Conservation (phyloP, 1,140 invertebrate genomes). For the Pararge aegeria region DNA sequence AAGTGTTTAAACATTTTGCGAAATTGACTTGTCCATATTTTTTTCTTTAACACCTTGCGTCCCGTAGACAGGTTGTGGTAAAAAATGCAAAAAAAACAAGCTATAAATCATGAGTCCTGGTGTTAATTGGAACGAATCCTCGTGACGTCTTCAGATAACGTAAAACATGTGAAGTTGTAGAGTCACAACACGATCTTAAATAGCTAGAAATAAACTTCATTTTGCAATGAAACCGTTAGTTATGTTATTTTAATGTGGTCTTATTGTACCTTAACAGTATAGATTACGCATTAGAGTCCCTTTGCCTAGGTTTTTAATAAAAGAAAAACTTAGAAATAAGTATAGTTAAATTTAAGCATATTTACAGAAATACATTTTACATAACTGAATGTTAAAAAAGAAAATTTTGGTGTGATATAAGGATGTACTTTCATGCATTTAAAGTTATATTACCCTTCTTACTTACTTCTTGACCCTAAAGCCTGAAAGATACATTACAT, state of each 20-base stretch:
- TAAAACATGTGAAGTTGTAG: constrained; percentile 2
- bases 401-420: no score
- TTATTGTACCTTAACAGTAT: neutral
- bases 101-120: constrained; percentile 56
- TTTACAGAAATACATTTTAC: no score
- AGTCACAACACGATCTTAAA: neutral
- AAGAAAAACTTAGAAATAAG: no score
- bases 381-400: no score
- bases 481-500: no score
- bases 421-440: no score
- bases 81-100: constrained; percentile 45
- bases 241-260: neutral
- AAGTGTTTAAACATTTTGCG: constrained; percentile 7
- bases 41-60: constrained; percentile 50
- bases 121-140: constrained; percentile 71
- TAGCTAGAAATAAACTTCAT: neutral
- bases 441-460: no score
- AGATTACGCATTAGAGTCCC: neutral
- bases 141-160: constrained; percentile 48
- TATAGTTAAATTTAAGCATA: no score
- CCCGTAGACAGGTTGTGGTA: neutral
- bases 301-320: neutral
- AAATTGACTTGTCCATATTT: constrained; percentile 2
- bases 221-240: neutral
- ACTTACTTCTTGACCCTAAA: no score